Evolutionary conservation across 2,113 vertebrate species (phyloP), one percentile per base, ranked within the genome.

Genomic region (Anarrhichthys ocellatus): DNA sequence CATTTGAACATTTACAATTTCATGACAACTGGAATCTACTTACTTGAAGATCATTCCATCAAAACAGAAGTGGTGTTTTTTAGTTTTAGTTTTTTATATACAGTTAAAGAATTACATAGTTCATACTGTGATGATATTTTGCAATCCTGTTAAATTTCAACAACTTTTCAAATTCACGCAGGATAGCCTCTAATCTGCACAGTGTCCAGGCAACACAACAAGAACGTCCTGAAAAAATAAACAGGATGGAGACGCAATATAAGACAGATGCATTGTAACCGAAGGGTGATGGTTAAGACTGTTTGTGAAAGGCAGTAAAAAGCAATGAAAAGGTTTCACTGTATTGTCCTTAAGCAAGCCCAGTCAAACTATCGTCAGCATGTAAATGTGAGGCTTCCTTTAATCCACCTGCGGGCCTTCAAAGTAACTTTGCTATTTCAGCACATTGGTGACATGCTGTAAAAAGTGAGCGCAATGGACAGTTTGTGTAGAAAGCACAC

Each of bases 391-490:
- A 87, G 66, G 54, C 76, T 65, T 78, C 76, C 76, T 88, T 81
- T 86, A 82, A 84, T 88, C 79, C 78, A 84, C 77, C 72, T 69
- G 81, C 54, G 65, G 11, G 67, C 56, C 87, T 87, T 90, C 61
- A 90, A 89, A 89, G 89, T 61, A 40, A 50, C 69, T 10, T 48
- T n/a, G 27, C 68, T 58, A 59, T 81, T 92, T 86, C 75, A 78
- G 76, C 92, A 94, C 82, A 10, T 81, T 82, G 86, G 89, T 92
- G 92, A 84, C 73, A 86, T 14, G 67, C 87, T 76, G 81, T 93
- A 92, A 92, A 92, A 84, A 32, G 56, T 62, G 75, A 74, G 27
- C 62, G 76, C 65, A 73, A 9, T 56, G 65, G 76, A 82, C 73
- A 73, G 76, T 86, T 68, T 76, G 66, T 58, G 56, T 52, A n/a